These are phyloP conservation scores for Apis cerana DNA, from an alignment of 1,140 invertebrate genomes.

Conservation along the genomic window DNA sequence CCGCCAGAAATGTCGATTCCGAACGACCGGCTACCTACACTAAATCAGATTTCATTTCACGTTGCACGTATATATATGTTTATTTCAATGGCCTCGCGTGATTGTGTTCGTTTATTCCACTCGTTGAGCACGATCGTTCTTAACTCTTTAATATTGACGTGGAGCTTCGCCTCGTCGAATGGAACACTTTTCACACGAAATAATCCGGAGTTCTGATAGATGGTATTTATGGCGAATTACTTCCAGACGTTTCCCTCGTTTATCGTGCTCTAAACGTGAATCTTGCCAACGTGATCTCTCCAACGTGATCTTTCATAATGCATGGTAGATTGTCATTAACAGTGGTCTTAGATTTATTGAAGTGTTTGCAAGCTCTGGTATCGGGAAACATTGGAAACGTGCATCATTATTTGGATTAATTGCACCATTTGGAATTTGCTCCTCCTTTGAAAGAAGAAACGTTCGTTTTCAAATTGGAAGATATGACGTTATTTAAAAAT, in stretches of 20 bases:
- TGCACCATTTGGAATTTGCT: no score
- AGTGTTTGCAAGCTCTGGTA: background rate
- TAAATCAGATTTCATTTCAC: background rate
- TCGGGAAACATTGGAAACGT: background rate
- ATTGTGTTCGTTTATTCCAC: background rate
- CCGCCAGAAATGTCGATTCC: background rate
- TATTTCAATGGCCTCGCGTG: background rate
- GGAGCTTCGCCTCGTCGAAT: no score
- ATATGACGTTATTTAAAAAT: no score
- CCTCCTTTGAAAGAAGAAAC: no score
- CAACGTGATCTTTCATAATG: background rate
- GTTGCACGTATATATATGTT: background rate
- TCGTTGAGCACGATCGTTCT: background rate
- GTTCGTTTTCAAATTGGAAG: no score
- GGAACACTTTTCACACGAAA: constrained; percentile 9
- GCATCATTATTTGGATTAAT: no score
- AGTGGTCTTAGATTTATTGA: background rate
- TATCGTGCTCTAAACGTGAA: background rate
- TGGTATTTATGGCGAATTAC: constrained; percentile 12
- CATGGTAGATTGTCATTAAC: background rate
- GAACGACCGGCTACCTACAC: background rate
- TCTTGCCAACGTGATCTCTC: background rate
- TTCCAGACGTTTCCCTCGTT: constrained; percentile 5
- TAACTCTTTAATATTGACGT: background rate
- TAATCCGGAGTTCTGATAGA: constrained; percentile 36